Conservation (phyloP, 2,888 invertebrate genomes). For the Drosophila birchii region DNA sequence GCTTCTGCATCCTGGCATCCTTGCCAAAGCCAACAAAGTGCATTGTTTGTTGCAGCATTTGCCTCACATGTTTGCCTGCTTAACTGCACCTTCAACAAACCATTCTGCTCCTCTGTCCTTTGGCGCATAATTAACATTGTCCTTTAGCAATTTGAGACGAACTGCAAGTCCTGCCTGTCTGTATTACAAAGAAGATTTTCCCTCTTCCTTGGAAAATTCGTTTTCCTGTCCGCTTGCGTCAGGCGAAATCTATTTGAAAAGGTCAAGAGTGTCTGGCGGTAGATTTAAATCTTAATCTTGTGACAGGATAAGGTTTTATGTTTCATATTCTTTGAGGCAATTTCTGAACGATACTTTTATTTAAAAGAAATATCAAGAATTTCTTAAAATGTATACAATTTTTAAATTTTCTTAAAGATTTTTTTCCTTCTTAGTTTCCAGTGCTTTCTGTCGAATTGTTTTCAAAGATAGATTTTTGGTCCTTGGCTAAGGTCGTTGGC, state of each 20-base stretch:
- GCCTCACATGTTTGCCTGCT: conserved; percentile 73
- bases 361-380: neutral
- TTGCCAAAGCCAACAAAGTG: conserved; percentile 76
- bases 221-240: neutral
- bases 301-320: neutral
- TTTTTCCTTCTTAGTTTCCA: neutral
- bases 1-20: conserved; percentile 60
- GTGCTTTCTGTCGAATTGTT: conserved; percentile 3
- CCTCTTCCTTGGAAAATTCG: neutral
- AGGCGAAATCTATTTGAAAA: conserved; percentile 23
- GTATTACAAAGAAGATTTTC: conserved; percentile 19
- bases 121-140: conserved; percentile 43
- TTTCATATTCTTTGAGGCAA: neutral
- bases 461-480: neutral
- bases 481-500: conserved; percentile 5
- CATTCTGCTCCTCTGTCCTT: conserved; percentile 63
- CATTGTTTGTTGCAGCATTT: conserved; percentile 79
- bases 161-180: conserved; percentile 43
- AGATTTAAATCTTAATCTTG: conserved; percentile 10
- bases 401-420: too few species aligned
- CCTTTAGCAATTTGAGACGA: conserved; percentile 76
- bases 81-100: conserved; percentile 50
- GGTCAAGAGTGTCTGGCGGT: conserved; percentile 24
- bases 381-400: neutral
- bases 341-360: neutral